These are phyloP conservation scores for Megaceryle maxima DNA, from an alignment of 2,113 vertebrate genomes.

Conservation along the genomic window DNA sequence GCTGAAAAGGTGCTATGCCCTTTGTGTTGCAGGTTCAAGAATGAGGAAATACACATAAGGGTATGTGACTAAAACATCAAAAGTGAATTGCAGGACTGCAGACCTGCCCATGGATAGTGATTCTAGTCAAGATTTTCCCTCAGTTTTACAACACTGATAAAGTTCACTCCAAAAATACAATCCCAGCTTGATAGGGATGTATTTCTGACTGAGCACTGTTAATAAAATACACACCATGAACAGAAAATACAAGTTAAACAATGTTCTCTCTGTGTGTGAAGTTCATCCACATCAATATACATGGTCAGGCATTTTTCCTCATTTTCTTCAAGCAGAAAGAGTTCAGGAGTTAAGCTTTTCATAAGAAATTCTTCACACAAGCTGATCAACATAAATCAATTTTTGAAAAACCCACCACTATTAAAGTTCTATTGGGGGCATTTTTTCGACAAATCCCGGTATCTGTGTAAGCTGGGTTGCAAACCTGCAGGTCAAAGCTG, in stretches of 20 bases:
- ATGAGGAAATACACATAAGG: background rate
- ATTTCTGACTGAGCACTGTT: background rate
- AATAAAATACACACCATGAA: background rate
- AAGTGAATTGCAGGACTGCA: background rate
- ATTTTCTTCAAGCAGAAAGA: background rate
- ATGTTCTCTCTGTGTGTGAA: background rate
- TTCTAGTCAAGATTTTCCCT: background rate
- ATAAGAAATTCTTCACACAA: background rate
- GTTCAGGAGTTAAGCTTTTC: background rate
- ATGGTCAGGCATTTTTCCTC: background rate
- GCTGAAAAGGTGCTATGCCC: background rate
- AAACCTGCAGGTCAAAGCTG: background rate
- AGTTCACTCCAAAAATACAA: background rate
- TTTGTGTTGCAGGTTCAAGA: background rate
- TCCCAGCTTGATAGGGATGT: background rate
- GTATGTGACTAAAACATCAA: background rate
- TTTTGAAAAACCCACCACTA: background rate
- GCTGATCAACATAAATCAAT: background rate
- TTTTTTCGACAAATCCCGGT: background rate
- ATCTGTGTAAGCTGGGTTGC: background rate
- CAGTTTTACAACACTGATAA: background rate
- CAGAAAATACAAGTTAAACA: background rate
- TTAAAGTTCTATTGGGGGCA: background rate
- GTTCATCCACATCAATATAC: background rate
- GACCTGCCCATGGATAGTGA: fast-evolving